Evolutionary conservation across 2,888 invertebrate species (phyloP), one percentile per base, ranked within the genome.

Genomic region (Pogonocherus hispidulus): DNA sequence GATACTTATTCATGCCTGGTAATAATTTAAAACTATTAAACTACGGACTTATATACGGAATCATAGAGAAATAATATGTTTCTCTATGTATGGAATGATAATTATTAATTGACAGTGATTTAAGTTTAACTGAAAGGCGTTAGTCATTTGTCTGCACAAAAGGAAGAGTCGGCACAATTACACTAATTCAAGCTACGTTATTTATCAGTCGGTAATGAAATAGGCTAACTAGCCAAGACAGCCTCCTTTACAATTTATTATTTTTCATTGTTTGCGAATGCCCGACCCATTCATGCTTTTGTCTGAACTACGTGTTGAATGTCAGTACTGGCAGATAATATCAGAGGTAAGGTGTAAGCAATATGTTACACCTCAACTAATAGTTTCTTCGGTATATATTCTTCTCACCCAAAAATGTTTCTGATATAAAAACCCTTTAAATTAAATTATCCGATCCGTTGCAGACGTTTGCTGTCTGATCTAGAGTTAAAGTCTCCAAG

Each of bases 171-270:
- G 44, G 22, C 51, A 62, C 62, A 66, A 66, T 55, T 66, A 54
- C 66, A 62, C 55, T 62, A 62, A 66, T 66, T 60, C 46, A 37
- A 62, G 62, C 19, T 46, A 37, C 46, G 56, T 62, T 60, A 72
- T 69, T 72, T 70, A 72, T 69, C 72, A 70, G 67, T 51, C 44
- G 32, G 54, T 66, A 66, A 70, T 69, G 67, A 70, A 72, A 69
- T 56, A 65, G 52, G 56, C 66, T 70, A 70, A 72, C 72, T 67
- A 67, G 67, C 62, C 57, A 54, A 59, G 67, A 69, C 69, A 69
- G 69, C 44, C 18, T 47, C 55, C 22, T 37, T 63, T 51, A 35
- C 51, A 37, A 20, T 51, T 63, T 44, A 52, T 63, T 63, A 57
- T 20, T 14, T 46, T 14, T 57, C 11, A 56, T 44, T 57, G 44